Base-by-base conservation (phyloP, 2,113 vertebrate species). In the Elachura formosa region DNA sequence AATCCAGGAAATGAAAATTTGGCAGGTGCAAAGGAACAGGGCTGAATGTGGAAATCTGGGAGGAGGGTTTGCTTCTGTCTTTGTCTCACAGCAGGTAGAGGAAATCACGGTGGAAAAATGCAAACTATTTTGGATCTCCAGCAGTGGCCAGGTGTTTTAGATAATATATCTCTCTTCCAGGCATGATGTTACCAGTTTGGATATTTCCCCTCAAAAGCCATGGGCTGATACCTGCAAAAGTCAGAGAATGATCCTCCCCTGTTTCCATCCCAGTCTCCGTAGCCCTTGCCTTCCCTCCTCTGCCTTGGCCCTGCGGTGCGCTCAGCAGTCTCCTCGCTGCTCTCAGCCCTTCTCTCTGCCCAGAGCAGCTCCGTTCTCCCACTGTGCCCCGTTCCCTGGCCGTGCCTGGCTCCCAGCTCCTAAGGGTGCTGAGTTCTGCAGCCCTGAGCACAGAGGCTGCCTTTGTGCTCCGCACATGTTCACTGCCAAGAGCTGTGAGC, bases 351-450 rank as follows among this genome's bases (percentile, higher is more conserved):
- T 61, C 34, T 46, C 12, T 1, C 33, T 48, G 76, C 20, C 61
- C 84, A 29, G 8, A 64, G 38, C 55, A 36, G 48, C 75, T n/a
- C 81, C 0, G 3, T 76, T 73, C 77, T 68, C 56, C 17, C 3
- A 1, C 76, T 14, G 34, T 62, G 46, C 64, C 31, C 31, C 0
- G 2, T 36, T 83, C 69, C 67, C 90, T 76, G 90, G 29, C 96
- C 9, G 23, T 89, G 94, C 88, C 90, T 69, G 84, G 51, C 86
- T 82, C 90, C 73, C 93, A 23, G 84, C 87, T 91, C 83, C 90
- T 66, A 67, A 21, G 1, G 34, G 29, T 29, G 46, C 64, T 3
- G 12, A 34, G 59, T 9, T 62, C 6, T 1, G 34, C 18, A 73
- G 58, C 45, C 2, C 3, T 6, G 40, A 11, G 79, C 17, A 96